Conservation (phyloP, 2,888 invertebrate species). For the Strigamia transsilvanica region DNA sequence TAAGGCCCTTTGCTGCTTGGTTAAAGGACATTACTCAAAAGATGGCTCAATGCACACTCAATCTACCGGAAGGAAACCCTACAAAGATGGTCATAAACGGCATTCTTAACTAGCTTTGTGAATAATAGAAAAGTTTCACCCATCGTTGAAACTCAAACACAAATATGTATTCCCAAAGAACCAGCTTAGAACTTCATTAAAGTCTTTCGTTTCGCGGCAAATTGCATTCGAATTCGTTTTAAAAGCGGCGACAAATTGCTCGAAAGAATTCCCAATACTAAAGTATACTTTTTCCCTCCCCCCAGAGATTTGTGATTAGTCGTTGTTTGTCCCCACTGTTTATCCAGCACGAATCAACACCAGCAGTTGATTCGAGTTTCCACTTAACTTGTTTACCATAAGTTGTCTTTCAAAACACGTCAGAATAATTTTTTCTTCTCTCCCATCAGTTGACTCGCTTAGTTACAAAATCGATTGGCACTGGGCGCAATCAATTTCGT, state of each 20-base stretch:
- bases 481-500: too few species aligned
- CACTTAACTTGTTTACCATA: slow-evolving; percentile 18
- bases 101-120: slow-evolving; percentile 8
- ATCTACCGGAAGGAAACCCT: slow-evolving; percentile 10
- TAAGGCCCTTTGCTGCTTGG: slow-evolving; percentile 13
- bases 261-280: background rate
- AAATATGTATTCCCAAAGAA: background rate
- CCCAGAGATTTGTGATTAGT: background rate
- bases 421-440: background rate
- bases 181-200: background rate
- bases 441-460: background rate
- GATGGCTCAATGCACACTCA: slow-evolving; percentile 10
- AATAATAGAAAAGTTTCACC: slow-evolving; percentile 15
- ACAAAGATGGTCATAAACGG: slow-evolving; percentile 10
- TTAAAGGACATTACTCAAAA: slow-evolving; percentile 10
- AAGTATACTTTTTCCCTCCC: background rate
- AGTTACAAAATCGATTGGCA: background rate
- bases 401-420: slow-evolving; percentile 27
- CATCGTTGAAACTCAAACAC: background rate
- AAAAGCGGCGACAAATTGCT: background rate
- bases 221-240: background rate
- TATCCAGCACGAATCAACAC: slow-evolving; percentile 32
- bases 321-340: background rate
- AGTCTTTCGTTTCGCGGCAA: background rate
- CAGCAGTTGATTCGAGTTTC: slow-evolving; percentile 6